Base-by-base conservation (phyloP, 2,888 invertebrate species). In the Drosophila borealis region DNA sequence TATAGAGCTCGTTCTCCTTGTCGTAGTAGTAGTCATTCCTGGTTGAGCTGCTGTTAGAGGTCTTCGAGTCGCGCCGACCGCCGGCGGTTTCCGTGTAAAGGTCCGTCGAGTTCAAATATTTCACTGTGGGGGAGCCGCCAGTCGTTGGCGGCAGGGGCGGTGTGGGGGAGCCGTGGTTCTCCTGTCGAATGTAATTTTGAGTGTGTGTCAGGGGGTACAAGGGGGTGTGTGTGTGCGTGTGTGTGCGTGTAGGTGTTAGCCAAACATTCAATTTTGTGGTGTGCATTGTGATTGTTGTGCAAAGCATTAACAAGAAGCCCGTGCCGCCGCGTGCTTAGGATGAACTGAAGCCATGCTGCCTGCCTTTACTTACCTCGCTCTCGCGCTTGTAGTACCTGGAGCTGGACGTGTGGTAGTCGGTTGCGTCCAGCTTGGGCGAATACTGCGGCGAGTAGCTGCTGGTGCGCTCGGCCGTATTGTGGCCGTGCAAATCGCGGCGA, bases 361-460 rank as follows among this genome's bases (percentile, higher is more conserved):
- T 8, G 8, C 13, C 11, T 29, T 8, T 4, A 86, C 91, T 90
- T 86, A 92, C 92, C 91, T 92, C 92, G 77, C 91, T 92, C 68
- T 92, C 92, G 2, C 92, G 89, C 72, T 92, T 92, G 78, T 92
- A 92, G 72, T 91, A 92, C 75, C 91, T 91, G 49, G 91, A 91
- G 51, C 90, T 91, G 69, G 88, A 79, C 4, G 82, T 91, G 44
- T 91, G 91, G 57, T 92, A 92, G 54, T 91, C 90, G 37, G 91
- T 86, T 8, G 90, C 70, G 65, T 92, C 91, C 70, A 90, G 80
- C 68, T 91, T 92, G 59, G 92, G 91, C 11, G 92, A 91, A 65
- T 91, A 92, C 68, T 92, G 92, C 34, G 93, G 93, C 37, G 92
- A 92, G 70, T 91, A 92, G 37, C 92, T 92, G 56, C 88, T 89